Conservation (phyloP, 2,888 invertebrate genomes). For the Allacma fusca region DNA sequence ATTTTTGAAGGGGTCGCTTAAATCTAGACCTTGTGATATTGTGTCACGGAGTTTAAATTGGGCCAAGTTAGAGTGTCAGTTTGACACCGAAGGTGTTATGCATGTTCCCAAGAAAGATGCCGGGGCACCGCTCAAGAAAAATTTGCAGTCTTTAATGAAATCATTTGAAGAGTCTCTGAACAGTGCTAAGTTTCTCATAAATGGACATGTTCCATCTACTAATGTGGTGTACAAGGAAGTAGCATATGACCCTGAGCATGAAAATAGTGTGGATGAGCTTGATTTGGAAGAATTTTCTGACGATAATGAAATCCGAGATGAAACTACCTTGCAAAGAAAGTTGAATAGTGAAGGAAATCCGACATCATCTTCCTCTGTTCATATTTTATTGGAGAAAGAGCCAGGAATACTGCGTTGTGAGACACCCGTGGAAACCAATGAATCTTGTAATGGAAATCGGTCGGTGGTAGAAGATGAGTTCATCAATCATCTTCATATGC, state of each 20-base stretch:
- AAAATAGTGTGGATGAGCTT: constrained; percentile 42
- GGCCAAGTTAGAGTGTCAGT: constrained; percentile 57
- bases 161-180: constrained; percentile 56
- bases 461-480: constrained; percentile 52
- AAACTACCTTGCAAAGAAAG: no score
- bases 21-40: constrained; percentile 47
- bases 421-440: constrained; percentile 33
- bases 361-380: constrained; percentile 45
- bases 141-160: constrained; percentile 53
- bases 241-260: constrained; percentile 23
- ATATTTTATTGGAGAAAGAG: constrained; percentile 57
- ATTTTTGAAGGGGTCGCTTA: constrained; percentile 21
- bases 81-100: constrained; percentile 58
- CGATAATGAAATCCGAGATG: constrained; percentile 27
- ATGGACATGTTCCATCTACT: constrained; percentile 74
- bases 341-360: not conserved
- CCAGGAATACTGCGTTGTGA: constrained; percentile 41
- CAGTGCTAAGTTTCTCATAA: constrained; percentile 74
- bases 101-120: constrained; percentile 55
- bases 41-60: constrained; percentile 48
- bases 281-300: constrained; percentile 41
- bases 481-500: constrained; percentile 57
- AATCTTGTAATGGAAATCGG: not conserved
- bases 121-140: constrained; percentile 57
- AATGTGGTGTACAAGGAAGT: constrained; percentile 70